A percentile compares a stretch with the other conserved stretches of the same genome.
These are phyloP conservation scores for Tachina grossa DNA, from an alignment of 2,888 invertebrate genomes.

Conservation along the genomic window DNA sequence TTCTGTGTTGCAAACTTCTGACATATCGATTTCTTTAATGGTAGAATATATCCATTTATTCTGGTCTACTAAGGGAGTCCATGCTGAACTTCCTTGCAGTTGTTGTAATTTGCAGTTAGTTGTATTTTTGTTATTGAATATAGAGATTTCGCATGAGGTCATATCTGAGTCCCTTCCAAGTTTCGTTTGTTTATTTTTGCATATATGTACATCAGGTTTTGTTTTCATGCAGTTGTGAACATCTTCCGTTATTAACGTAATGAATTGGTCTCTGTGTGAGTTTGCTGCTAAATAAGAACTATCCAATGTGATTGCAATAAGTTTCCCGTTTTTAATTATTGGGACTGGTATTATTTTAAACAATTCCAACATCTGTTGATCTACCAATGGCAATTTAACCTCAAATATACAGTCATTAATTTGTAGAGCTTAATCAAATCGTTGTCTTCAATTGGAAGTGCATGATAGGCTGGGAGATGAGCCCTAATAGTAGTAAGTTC, in stretches of 20 bases:
- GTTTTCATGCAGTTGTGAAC: not conserved
- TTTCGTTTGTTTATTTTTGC: too few species aligned
- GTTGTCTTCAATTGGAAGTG: not conserved
- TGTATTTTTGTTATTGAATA: too few species aligned
- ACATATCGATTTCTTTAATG: too few species aligned
- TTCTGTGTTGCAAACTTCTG: too few species aligned
- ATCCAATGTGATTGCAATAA: not conserved
- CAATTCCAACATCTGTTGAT: conserved; percentile 2
- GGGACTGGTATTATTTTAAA: conserved; percentile 1
- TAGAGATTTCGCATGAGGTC: too few species aligned
- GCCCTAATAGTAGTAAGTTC: not conserved
- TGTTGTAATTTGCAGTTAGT: too few species aligned
- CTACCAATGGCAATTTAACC: not conserved
- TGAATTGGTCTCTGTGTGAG: not conserved
- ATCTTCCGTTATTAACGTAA: not conserved
- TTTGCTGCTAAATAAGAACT: not conserved
- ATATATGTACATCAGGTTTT: not conserved
- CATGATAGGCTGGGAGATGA: not conserved
- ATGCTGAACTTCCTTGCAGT: too few species aligned
- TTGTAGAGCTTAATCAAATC: not conserved
- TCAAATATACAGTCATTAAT: conserved; percentile 7
- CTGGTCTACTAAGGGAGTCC: too few species aligned
- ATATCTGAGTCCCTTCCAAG: too few species aligned
- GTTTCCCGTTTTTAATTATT: not conserved
- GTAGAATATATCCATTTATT: too few species aligned